Evolutionary conservation across 2,888 invertebrate species (phyloP).

Genomic region (Spodoptera littoralis): DNA sequence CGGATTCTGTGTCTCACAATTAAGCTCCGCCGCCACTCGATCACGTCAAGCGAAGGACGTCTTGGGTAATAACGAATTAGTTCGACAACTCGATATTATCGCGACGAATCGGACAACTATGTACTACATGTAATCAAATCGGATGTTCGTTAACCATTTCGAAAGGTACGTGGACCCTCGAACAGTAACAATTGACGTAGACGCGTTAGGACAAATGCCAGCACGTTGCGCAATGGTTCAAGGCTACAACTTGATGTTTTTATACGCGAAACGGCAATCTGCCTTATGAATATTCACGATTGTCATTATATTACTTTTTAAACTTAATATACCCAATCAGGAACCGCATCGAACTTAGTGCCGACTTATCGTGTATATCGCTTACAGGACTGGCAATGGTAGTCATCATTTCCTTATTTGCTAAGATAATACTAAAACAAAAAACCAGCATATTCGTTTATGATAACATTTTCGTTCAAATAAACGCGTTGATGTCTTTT

Average conservation of each 20-base stretch:
- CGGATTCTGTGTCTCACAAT: conserved; percentile 55
- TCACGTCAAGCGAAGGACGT: conserved; percentile 64
- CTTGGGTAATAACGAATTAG: conserved; percentile 67
- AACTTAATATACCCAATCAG: conserved; percentile 47
- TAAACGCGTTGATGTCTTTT: conserved; percentile 72
- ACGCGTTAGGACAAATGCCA: conserved; percentile 72
- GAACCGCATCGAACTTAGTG: conserved; percentile 54
- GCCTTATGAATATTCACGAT: conserved; percentile 65
- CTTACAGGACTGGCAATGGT: conserved; percentile 59
- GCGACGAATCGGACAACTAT: conserved; percentile 53
- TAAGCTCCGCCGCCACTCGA: conserved; percentile 53
- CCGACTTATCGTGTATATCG: conserved; percentile 51
- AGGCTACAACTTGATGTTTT: conserved; percentile 71
- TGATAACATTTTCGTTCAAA: conserved; percentile 26
- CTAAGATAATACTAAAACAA: conserved; percentile 48
- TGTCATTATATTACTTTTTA: conserved; percentile 61
- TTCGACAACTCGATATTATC: conserved; percentile 64
- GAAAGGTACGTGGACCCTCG: conserved; percentile 64
- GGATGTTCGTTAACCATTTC: conserved; percentile 64
- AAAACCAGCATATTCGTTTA: conserved; percentile 26
- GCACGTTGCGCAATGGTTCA: conserved; percentile 80
- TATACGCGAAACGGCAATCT: conserved; percentile 64
- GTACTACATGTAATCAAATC: conserved; percentile 57
- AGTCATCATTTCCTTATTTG: conserved; percentile 64
- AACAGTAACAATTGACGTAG: conserved; percentile 64